phyloP scores from a whole-genome alignment of 2,113 vertebrate species.

The Telmatochromis sp. region DNA sequence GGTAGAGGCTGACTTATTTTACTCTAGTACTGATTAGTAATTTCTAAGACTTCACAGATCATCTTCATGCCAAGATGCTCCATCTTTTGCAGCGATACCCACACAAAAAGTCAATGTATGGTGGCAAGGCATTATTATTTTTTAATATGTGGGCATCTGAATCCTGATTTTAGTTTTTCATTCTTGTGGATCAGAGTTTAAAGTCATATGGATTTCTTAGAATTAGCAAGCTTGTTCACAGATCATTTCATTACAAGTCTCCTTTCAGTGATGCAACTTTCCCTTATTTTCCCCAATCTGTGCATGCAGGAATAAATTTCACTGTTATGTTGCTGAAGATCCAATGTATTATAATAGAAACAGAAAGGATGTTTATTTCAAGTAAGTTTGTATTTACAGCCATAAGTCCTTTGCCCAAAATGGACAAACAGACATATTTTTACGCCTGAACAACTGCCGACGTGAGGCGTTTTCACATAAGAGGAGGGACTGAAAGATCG shows the following conservation, averaged over 20 bases:
- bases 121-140: background rate
- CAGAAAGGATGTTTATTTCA: conserved; percentile 59
- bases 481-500: background rate
- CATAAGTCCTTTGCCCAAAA: conserved; percentile 12
- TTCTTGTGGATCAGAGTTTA: background rate
- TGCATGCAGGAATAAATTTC: conserved; percentile 59
- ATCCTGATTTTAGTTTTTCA: background rate
- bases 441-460: conserved; percentile 17
- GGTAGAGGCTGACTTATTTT: background rate
- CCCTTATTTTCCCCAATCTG: conserved; percentile 35
- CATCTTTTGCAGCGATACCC: background rate
- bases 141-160: background rate
- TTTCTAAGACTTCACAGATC: background rate
- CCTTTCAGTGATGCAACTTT: background rate
- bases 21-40: background rate
- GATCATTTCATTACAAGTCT: background rate
- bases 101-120: background rate
- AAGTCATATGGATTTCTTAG: background rate
- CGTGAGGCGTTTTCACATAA: background rate
- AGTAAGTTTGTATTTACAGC: conserved; percentile 69
- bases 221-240: background rate
- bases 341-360: conserved; percentile 63
- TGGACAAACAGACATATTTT: conserved; percentile 13
- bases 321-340: conserved; percentile 56
- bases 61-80: conserved; percentile 18